phyloP scores from a whole-genome alignment of 2,113 vertebrate genomes.

The Chelonoidis abingdonii region DNA sequence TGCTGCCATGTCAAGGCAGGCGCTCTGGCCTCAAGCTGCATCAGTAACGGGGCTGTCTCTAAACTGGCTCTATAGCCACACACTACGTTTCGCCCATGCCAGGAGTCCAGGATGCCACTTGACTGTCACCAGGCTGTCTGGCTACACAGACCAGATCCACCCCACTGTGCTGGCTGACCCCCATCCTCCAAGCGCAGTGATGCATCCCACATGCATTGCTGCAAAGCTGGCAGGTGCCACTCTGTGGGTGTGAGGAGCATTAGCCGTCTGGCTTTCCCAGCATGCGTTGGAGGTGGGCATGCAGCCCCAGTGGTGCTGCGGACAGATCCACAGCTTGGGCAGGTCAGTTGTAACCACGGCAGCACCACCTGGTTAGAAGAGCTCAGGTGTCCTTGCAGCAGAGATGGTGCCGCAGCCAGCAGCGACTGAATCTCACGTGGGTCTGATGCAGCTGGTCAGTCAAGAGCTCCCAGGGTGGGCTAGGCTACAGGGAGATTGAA shows the following conservation, averaged over 20 bases:
- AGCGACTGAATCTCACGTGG: accelerated
- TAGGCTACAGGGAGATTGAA: background rate
- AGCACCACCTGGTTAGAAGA: background rate
- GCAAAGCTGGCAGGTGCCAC: background rate
- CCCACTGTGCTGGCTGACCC: too few relatives aligned
- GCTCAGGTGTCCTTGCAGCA: background rate
- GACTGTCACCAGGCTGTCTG: too few relatives aligned
- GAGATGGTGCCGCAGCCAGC: too few relatives aligned
- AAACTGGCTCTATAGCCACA: too few relatives aligned
- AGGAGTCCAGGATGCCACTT: too few relatives aligned
- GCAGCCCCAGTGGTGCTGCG: background rate
- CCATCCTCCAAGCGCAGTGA: accelerated
- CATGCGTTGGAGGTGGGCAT: too few relatives aligned
- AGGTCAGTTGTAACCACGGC: background rate
- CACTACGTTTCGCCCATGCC: too few relatives aligned
- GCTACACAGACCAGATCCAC: too few relatives aligned
- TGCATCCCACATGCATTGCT: background rate
- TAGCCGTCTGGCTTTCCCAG: background rate
- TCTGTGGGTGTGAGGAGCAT: background rate
- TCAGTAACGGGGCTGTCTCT: too few relatives aligned
- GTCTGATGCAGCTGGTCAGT: background rate
- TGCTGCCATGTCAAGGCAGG: too few relatives aligned
- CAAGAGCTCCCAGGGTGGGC: background rate
- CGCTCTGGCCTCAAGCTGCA: too few relatives aligned
- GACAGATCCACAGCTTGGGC: too few relatives aligned